These are phyloP conservation scores for Diuraphis noxia DNA, from an alignment of 1,140 invertebrate genomes.

Conservation along the genomic window DNA sequence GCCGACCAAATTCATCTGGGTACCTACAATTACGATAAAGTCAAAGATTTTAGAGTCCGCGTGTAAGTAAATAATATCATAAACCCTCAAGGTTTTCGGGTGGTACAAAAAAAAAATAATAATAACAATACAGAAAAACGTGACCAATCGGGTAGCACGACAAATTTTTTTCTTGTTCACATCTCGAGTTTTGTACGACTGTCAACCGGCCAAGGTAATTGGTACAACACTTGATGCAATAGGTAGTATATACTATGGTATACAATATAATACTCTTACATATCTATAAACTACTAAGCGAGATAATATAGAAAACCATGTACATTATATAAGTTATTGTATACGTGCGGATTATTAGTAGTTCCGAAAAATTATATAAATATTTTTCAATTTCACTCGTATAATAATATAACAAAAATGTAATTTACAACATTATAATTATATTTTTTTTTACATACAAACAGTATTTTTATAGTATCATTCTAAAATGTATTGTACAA, in stretches of 20 bases:
- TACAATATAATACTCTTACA: no score
- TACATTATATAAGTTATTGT: background rate
- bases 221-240: background rate
- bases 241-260: background rate
- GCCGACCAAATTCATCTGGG: no score
- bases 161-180: constrained; percentile 9
- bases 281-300: background rate
- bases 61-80: background rate
- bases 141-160: constrained; percentile 28
- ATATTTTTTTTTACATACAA: background rate
- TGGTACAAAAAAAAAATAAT: background rate
- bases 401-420: background rate
- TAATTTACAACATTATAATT: background rate
- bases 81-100: background rate
- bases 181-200: background rate
- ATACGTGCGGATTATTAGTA: background rate
- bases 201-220: background rate
- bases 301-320: background rate
- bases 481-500: background rate
- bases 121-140: constrained; percentile 5
- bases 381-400: background rate
- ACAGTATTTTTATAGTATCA: background rate
- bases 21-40: background rate
- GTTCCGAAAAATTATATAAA: background rate
- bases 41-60: background rate